A percentile compares a stretch with the other conserved stretches of the same genome.
Conservation (phyloP, 2,797 vertebrate species). For the Manis javanica region DNA sequence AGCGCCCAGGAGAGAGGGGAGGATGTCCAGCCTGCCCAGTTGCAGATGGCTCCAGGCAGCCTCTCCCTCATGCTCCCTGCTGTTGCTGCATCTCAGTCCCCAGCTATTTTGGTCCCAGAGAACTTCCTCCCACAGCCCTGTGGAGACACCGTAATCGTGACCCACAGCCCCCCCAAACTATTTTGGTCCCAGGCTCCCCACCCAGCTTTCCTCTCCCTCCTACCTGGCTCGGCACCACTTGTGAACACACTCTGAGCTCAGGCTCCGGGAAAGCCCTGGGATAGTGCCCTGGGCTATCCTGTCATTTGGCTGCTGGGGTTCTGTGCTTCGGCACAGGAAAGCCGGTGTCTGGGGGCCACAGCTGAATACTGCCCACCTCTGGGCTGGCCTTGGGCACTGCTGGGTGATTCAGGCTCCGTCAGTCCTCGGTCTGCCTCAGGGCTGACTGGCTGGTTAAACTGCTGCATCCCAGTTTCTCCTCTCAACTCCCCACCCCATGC, state of each 20-base stretch:
- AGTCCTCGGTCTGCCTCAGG: background rate
- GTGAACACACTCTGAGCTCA: background rate
- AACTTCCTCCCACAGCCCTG: constrained; percentile 60
- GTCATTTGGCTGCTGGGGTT: background rate
- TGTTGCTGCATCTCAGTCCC: background rate
- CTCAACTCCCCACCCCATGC: background rate
- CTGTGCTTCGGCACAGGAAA: background rate
- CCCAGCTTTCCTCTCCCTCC: background rate
- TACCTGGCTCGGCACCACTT: background rate
- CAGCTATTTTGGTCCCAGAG: constrained; percentile 70
- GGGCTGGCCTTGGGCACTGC: too few relatives aligned
- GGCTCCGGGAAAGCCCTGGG: constrained; percentile 21
- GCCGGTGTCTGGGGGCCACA: background rate
- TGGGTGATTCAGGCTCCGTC: background rate
- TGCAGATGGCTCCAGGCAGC: background rate
- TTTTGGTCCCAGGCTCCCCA: constrained; percentile 67
- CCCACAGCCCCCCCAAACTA: constrained; percentile 63
- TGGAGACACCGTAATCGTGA: constrained; percentile 65
- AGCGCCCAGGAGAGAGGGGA: background rate
- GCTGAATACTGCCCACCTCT: too few relatives aligned
- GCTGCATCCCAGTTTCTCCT: background rate
- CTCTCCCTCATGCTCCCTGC: background rate
- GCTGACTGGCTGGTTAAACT: background rate
- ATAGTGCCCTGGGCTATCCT: background rate
- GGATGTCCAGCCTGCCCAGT: background rate